Evolutionary conservation across 1,140 invertebrate genomes (phyloP).

Genomic region (Diorhabda sublineata): DNA sequence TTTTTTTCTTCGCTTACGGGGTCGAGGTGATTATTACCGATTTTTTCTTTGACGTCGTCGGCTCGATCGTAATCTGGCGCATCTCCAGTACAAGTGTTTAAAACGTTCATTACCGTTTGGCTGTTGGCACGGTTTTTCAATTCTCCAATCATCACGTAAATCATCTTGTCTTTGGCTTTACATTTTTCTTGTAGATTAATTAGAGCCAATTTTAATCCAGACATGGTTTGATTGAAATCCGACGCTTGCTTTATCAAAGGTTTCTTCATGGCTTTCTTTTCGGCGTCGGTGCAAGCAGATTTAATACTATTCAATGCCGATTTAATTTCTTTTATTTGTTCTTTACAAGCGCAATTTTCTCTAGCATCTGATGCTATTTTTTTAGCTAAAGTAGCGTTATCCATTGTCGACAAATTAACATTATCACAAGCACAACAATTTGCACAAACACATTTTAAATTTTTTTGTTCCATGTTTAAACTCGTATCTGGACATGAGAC

Average conservation of each 20-base stretch:
- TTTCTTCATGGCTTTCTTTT: slow-evolving; percentile 23
- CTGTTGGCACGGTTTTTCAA: slow-evolving; percentile 27
- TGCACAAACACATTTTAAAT: slow-evolving; percentile 13
- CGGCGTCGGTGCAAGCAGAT: slow-evolving; percentile 32
- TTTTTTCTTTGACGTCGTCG: slow-evolving; percentile 23
- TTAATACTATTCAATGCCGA: slow-evolving; percentile 31
- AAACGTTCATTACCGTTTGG: slow-evolving; percentile 27
- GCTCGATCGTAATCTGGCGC: slow-evolving; percentile 26
- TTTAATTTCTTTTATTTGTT: slow-evolving; percentile 30
- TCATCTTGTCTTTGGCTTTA: slow-evolving; percentile 38
- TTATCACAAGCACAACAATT: slow-evolving; percentile 9
- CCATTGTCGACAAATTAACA: slow-evolving; percentile 20
- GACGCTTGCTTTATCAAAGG: slow-evolving; percentile 30
- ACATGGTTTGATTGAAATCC: slow-evolving; percentile 32
- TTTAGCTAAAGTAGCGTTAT: slow-evolving; percentile 23
- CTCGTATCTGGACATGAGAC: slow-evolving; percentile 6
- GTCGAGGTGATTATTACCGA: slow-evolving; percentile 11
- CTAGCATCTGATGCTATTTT: slow-evolving; percentile 22
- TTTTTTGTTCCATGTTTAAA: not conserved
- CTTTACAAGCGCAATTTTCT: slow-evolving; percentile 28
- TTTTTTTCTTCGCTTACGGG: slow-evolving; percentile 10
- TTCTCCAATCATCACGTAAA: slow-evolving; percentile 34
- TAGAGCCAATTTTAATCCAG: slow-evolving; percentile 35
- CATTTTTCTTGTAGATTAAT: slow-evolving; percentile 37
- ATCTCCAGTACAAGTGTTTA: slow-evolving; percentile 11